A percentile compares a stretch with the other conserved stretches of the same genome.
Conservation (phyloP, 2,888 invertebrate genomes). For the Nipponacmea schrenckii region DNA sequence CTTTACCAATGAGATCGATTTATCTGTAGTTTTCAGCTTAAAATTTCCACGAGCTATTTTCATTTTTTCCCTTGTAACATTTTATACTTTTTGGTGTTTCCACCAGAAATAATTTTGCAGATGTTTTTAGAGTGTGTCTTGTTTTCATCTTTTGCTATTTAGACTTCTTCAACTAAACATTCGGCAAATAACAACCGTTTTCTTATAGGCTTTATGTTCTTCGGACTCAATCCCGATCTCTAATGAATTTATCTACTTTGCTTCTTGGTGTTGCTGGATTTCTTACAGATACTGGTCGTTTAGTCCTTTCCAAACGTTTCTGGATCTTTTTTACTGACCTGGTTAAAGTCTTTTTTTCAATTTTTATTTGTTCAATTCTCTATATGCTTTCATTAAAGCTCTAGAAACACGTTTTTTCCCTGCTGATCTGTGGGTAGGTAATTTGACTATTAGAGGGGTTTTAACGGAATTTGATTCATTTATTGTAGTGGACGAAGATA, state of each 20-base stretch:
- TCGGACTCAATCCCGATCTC: too few relatives aligned
- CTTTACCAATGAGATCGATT: too few relatives aligned
- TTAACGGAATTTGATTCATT: too few relatives aligned
- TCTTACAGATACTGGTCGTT: too few relatives aligned
- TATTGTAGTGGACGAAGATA: not conserved
- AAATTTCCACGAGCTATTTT: too few relatives aligned
- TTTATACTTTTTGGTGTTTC: not conserved
- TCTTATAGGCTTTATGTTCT: too few relatives aligned
- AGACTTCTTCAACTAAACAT: too few relatives aligned
- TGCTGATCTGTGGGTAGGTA: not conserved
- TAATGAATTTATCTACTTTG: too few relatives aligned
- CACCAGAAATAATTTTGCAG: not conserved
- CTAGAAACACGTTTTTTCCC: not conserved
- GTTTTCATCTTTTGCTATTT: not conserved
- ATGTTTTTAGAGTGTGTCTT: not conserved
- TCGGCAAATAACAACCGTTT: too few relatives aligned
- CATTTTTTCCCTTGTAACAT: too few relatives aligned
- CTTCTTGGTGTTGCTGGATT: too few relatives aligned
- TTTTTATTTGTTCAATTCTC: not conserved
- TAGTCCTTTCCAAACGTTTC: not conserved
- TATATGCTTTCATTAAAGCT: not conserved
- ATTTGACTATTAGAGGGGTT: not conserved
- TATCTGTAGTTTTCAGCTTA: too few relatives aligned
- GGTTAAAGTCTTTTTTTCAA: not conserved
- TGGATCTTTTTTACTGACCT: not conserved